Evolutionary conservation across 2,888 invertebrate species (phyloP).

Genomic region (Therioaphis trifolii): DNA sequence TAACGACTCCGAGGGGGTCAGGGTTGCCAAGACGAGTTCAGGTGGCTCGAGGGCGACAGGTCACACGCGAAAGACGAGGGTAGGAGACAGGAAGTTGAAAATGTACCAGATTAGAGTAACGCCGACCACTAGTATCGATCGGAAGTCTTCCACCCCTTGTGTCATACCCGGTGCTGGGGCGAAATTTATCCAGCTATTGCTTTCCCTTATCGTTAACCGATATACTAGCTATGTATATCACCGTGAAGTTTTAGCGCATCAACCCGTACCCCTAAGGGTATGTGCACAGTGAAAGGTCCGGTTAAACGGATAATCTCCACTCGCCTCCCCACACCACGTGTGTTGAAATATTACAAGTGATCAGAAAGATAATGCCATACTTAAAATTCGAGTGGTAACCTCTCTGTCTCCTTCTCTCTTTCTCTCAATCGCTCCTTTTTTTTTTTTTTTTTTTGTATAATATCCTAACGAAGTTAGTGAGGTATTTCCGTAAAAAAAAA

Average conservation of each 20-base stretch:
- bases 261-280: slow-evolving; percentile 35
- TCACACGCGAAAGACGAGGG: neutral
- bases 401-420: neutral
- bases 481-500: slow-evolving; percentile 15
- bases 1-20: neutral
- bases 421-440: neutral
- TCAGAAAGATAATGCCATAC: slow-evolving; percentile 40
- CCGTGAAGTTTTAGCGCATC: slow-evolving; percentile 39
- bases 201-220: slow-evolving; percentile 58
- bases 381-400: slow-evolving; percentile 45
- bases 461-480: slow-evolving; percentile 21
- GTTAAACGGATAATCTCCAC: slow-evolving; percentile 52
- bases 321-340: neutral
- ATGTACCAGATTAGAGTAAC: slow-evolving; percentile 48
- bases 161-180: slow-evolving; percentile 20
- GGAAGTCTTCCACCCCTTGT: slow-evolving; percentile 15
- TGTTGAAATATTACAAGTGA: slow-evolving; percentile 44
- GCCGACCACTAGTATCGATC: slow-evolving; percentile 46
- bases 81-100: slow-evolving; percentile 38
- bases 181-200: slow-evolving; percentile 52
- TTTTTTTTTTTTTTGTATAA: neutral
- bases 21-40: slow-evolving; percentile 22
- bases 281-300: slow-evolving; percentile 21
- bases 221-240: slow-evolving; percentile 4
- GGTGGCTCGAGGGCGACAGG: slow-evolving; percentile 31